Conservation (phyloP, 2,113 vertebrate genomes). For the Oncorhynchus masou region DNA sequence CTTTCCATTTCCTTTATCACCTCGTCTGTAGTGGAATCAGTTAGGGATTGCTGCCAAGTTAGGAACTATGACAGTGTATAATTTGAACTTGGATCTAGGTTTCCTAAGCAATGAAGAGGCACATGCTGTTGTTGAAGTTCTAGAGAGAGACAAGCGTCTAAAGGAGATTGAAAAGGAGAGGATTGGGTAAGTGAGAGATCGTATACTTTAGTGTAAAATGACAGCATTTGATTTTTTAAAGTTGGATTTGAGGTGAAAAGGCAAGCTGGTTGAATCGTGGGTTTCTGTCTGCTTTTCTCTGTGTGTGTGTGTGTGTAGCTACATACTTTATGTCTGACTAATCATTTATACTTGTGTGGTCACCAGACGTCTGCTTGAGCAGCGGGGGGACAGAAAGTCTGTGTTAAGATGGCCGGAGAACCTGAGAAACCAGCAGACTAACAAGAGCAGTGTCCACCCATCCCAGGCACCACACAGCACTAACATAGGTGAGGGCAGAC, state of each 20-base stretch:
- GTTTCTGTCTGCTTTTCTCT: neutral
- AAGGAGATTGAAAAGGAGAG: constrained; percentile 1
- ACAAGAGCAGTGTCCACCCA: neutral
- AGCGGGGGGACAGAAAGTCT: neutral
- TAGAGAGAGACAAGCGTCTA: constrained; percentile 1
- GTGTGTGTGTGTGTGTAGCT: neutral
- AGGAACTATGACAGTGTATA: neutral
- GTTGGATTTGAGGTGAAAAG: no score
- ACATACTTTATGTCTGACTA: no score
- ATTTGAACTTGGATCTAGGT: neutral
- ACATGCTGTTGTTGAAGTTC: neutral
- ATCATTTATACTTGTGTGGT: neutral
- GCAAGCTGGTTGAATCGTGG: neutral
- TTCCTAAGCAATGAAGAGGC: constrained; percentile 1
- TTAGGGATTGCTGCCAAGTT: neutral
- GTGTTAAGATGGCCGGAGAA: neutral
- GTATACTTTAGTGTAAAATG: no score
- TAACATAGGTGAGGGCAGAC: neutral
- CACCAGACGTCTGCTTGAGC: neutral
- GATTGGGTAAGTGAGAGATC: neutral
- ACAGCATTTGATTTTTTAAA: no score
- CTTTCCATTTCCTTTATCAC: no score
- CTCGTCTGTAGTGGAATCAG: no score
- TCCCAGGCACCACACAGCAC: neutral
- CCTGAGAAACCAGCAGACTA: neutral